Conservation (phyloP, 2,888 invertebrate species). For the Tenthredo notha region DNA sequence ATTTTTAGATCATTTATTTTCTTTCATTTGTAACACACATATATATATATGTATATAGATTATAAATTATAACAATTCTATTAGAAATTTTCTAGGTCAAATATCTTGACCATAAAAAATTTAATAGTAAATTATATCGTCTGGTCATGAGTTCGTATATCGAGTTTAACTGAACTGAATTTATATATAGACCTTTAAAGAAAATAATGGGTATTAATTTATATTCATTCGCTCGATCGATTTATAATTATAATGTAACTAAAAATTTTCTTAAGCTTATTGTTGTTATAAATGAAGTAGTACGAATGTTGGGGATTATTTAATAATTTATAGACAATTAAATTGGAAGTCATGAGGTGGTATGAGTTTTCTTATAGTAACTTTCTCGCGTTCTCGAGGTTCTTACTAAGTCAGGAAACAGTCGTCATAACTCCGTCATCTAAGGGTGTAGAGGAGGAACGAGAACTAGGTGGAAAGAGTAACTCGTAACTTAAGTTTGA, state of each 20-base stretch:
- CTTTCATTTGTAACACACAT: not conserved
- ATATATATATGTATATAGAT: not conserved
- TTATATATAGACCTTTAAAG: too few relatives aligned
- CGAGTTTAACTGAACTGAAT: not conserved
- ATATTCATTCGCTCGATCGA: not conserved
- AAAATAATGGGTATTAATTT: not conserved
- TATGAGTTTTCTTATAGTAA: not conserved
- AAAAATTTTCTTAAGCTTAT: not conserved
- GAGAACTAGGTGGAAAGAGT: too few relatives aligned
- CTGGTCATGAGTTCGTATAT: not conserved
- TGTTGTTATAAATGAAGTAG: too few relatives aligned
- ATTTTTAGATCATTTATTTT: not conserved
- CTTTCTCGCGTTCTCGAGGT: not conserved
- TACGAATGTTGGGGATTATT: not conserved
- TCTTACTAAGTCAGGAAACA: conserved; percentile 49
- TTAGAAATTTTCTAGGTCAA: not conserved
- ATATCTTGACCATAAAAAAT: not conserved
- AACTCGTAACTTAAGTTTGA: conserved; percentile 57
- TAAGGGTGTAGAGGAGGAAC: not conserved
- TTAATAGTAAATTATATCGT: not conserved
- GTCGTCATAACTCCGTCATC: conserved; percentile 52
- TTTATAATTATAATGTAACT: not conserved
- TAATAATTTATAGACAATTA: conserved; percentile 47
- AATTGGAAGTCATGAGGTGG: not conserved
- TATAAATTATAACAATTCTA: not conserved